A percentile compares a stretch with the other conserved stretches of the same genome.
These are phyloP conservation scores for Apis cerana DNA, from an alignment of 1,140 invertebrate species.

Conservation along the genomic window DNA sequence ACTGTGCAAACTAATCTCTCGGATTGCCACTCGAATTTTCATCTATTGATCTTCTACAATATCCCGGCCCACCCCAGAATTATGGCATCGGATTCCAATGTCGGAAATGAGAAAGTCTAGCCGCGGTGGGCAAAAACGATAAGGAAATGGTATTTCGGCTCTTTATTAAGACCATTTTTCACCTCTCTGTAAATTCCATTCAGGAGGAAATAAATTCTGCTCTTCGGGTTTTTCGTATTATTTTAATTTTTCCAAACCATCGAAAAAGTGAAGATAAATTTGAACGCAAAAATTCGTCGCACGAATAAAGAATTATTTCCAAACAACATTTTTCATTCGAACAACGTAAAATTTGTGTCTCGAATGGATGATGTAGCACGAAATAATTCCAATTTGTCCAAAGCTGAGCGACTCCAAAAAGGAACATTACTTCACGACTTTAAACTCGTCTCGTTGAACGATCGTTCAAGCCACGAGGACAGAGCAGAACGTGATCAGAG, in stretches of 20 bases:
- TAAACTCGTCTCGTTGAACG: too few relatives aligned
- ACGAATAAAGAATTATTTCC: too few relatives aligned
- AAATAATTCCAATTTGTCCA: too few relatives aligned
- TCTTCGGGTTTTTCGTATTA: too few relatives aligned
- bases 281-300: too few relatives aligned
- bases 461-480: not conserved
- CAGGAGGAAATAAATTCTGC: conserved; percentile 9
- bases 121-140: conserved; percentile 31
- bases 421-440: too few relatives aligned
- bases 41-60: not conserved
- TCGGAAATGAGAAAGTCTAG: conserved; percentile 55
- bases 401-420: too few relatives aligned
- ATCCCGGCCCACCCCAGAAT: not conserved
- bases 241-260: too few relatives aligned
- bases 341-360: too few relatives aligned
- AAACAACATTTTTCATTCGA: too few relatives aligned
- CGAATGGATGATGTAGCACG: too few relatives aligned
- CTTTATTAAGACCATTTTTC: conserved; percentile 43
- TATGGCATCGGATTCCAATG: conserved; percentile 21
- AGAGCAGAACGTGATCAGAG: not conserved
- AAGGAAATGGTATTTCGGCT: conserved; percentile 45
- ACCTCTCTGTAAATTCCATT: conserved; percentile 20
- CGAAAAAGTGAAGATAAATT: too few relatives aligned
- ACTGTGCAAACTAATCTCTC: not conserved
- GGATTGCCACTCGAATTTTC: not conserved